Percentiles rank a stretch among this genome's conserved stretches.
Evolutionary conservation across 2,888 invertebrate genomes (phyloP).

Genomic region (Phragmatobia fuliginosa): DNA sequence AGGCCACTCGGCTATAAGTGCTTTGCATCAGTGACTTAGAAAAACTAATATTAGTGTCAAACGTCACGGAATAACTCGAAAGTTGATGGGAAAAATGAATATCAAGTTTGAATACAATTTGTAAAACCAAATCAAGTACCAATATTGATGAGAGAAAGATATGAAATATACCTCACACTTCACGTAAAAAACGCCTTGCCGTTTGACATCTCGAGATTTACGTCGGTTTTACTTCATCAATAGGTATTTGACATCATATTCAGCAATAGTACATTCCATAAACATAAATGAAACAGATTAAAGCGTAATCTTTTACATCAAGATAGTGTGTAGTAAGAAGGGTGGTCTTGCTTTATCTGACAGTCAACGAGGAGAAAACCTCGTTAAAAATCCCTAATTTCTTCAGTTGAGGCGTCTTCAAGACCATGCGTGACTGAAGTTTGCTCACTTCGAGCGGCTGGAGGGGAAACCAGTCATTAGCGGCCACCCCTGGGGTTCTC

Average conservation of each 20-base stretch:
- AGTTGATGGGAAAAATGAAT: background rate
- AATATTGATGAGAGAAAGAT: too few relatives aligned
- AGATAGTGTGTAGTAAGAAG: background rate
- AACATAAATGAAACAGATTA: too few relatives aligned
- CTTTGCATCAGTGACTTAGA: background rate
- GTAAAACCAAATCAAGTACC: too few relatives aligned
- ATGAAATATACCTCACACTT: too few relatives aligned
- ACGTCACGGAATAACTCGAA: background rate
- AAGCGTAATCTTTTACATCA: too few relatives aligned
- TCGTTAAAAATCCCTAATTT: conserved; percentile 3
- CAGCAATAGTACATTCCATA: too few relatives aligned
- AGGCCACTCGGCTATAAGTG: too few relatives aligned
- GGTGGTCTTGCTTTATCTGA: conserved; percentile 5
- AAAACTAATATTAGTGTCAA: background rate
- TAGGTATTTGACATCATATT: too few relatives aligned
- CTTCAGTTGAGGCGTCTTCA: conserved; percentile 7
- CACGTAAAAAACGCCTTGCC: background rate
- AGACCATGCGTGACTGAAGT: conserved; percentile 7
- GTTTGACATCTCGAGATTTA: background rate
- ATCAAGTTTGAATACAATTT: background rate
- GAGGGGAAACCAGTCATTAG: conserved; percentile 9
- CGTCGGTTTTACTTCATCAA: background rate
- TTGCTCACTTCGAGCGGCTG: conserved; percentile 12
- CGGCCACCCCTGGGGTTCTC: background rate
- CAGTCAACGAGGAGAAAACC: conserved; percentile 8